These are phyloP conservation scores for Acheta domesticus DNA, from an alignment of 2,888 invertebrate genomes.

Conservation along the genomic window DNA sequence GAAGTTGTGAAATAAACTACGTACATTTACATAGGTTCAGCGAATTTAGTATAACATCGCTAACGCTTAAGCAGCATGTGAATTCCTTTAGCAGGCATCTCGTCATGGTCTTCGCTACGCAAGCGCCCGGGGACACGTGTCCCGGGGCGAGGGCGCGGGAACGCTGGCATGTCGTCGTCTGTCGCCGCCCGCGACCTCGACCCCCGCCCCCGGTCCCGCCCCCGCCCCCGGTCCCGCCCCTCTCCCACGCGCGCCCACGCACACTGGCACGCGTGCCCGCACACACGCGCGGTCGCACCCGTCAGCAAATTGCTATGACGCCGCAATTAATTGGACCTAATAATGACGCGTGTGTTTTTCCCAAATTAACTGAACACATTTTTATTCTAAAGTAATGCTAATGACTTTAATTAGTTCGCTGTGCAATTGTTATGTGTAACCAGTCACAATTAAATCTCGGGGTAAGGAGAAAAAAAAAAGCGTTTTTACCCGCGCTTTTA, in stretches of 20 bases:
- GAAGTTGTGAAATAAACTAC: no score
- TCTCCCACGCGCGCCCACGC: background rate
- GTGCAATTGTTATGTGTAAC: slow-evolving; percentile 18
- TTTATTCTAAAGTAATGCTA: slow-evolving; percentile 18
- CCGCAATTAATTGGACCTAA: slow-evolving; percentile 18
- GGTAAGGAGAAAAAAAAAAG: slow-evolving; percentile 5
- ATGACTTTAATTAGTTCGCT: slow-evolving; percentile 18
- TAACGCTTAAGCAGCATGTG: no score
- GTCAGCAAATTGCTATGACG: slow-evolving; percentile 18
- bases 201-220: background rate
- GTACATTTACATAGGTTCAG: no score
- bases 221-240: background rate
- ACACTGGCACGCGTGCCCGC: background rate
- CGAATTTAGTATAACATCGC: no score
- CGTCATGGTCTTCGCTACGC: no score
- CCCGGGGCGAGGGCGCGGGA: no score
- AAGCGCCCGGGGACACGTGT: no score
- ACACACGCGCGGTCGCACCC: background rate
- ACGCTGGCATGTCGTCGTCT: no score
- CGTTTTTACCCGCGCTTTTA: background rate
- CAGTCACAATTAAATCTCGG: slow-evolving; percentile 18
- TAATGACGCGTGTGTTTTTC: slow-evolving; percentile 18
- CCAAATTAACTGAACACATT: slow-evolving; percentile 18
- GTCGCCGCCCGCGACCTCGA: background rate
- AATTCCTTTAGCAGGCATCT: no score